phyloP scores from a whole-genome alignment of 2,797 vertebrate species.

The Salmo trutta region DNA sequence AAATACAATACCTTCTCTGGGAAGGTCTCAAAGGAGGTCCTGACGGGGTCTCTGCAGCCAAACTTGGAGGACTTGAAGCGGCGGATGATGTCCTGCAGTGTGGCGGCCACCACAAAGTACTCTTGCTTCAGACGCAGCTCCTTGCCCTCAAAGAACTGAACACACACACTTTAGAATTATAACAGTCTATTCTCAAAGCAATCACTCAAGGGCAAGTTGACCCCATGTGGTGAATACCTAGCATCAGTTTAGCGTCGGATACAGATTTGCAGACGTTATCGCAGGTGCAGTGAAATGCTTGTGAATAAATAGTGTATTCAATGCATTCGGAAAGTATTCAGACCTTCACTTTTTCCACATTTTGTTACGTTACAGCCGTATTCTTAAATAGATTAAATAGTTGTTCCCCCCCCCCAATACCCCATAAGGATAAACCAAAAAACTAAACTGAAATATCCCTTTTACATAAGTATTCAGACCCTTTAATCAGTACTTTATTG shows the following conservation, averaged over 20 bases:
- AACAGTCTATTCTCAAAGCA: neutral
- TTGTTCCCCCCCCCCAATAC: too few species aligned
- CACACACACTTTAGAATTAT: neutral
- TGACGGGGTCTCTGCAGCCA: slow-evolving; percentile 83
- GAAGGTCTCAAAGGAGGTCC: slow-evolving; percentile 82
- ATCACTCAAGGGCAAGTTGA: neutral
- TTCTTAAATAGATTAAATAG: too few species aligned
- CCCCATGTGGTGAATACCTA: neutral
- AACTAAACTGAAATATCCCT: too few species aligned
- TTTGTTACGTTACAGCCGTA: too few species aligned
- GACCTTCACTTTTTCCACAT: too few species aligned
- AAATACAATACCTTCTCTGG: slow-evolving; percentile 77
- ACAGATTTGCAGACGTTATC: too few species aligned
- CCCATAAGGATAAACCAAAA: too few species aligned
- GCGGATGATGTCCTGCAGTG: slow-evolving; percentile 86
- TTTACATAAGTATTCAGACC: too few species aligned
- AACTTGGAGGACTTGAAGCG: slow-evolving; percentile 89
- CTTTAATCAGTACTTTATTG: too few species aligned
- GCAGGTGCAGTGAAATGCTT: too few species aligned
- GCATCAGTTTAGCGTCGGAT: neutral
- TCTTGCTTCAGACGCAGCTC: slow-evolving; percentile 87
- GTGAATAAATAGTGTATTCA: too few species aligned
- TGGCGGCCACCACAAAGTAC: slow-evolving; percentile 87
- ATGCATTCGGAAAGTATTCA: too few species aligned
- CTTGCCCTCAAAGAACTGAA: slow-evolving; percentile 53